Evolutionary conservation across 1,140 invertebrate species (phyloP), one percentile per base, ranked within the genome.

Genomic region (Vanessa tameamea): DNA sequence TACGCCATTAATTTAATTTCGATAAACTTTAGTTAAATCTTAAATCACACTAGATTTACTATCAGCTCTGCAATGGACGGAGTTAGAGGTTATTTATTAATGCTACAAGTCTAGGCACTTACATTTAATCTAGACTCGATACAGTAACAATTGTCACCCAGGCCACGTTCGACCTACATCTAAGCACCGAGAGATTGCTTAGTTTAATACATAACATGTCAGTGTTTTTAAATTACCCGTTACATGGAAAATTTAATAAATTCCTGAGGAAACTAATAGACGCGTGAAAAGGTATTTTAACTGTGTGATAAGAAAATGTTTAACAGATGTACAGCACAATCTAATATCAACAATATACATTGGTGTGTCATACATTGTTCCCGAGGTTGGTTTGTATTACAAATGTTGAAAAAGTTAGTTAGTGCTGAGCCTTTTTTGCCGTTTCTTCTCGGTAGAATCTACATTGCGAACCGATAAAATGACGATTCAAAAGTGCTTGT

Each of bases 151-250:
- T 81, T 83, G 80, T 79, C 77, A 78, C 72, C 51, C 82, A 65
- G 69, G 50, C 72, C 82, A 83, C 82, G 78, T 82, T 68, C 76
- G 82, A 78, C 82, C 82, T 77, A 81, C 73, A 78, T 83, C 59
- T 47, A 73, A 57, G 50, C 48, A 23, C 64, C 15, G 6, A 47
- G 48, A 73, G 48, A 64, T 73, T 57, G 66, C 31, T 23, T 14
- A 31, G 31, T 63, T 69, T 64, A 69, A 73, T 73, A 23, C 64
- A 72, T 48, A 23, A 50, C 20, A 47, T 37, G 57, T 61, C 51
- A 57, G 26, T 16, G 47, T 50, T 64, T 71, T 71, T 70, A 71
- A 70, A 63, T 64, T 20, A 26, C 47, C 23, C n/a, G 15, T 65
- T 57, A 57, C 53, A 13, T 9, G 51, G 8, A 11, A 57, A 13